Percentiles rank a stretch among this genome's conserved stretches.
These are phyloP conservation scores for Cathartes aura DNA, from an alignment of 2,113 vertebrate species.

Conservation along the genomic window DNA sequence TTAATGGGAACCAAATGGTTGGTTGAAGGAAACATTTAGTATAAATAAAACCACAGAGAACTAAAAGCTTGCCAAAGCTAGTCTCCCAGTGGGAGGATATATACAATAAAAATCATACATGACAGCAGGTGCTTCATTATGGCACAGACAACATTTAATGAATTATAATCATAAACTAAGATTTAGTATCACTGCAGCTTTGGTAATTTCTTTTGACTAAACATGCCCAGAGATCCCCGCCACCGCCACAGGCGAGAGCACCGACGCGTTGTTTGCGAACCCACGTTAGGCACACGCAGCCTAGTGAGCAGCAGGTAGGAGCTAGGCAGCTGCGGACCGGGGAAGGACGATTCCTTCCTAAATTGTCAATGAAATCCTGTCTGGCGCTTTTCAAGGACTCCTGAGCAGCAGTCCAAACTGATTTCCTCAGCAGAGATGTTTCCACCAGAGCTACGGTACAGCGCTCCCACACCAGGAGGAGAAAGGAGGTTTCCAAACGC, in stretches of 20 bases:
- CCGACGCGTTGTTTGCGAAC: not conserved
- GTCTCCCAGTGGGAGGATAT: not conserved
- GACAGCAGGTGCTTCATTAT: not conserved
- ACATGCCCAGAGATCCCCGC: not conserved
- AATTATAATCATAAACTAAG: not conserved
- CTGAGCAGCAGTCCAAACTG: fast-evolving
- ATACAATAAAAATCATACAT: not conserved
- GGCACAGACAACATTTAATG: not conserved
- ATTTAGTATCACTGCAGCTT: not conserved
- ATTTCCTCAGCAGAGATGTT: not conserved
- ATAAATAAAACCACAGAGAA: not conserved
- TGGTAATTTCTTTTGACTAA: not conserved
- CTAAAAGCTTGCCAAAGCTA: not conserved
- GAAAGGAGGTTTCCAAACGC: not conserved
- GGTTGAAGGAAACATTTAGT: not conserved
- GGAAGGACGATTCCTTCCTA: not conserved
- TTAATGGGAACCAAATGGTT: not conserved
- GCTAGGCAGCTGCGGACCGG: fast-evolving
- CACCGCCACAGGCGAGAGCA: not conserved
- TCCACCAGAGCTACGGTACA: not conserved
- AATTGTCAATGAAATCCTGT: fast-evolving
- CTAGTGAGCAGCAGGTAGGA: not conserved
- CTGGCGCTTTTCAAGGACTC: not conserved
- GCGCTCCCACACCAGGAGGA: fast-evolving
- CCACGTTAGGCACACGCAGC: fast-evolving